Evolutionary conservation across 64 coral and sea anemone genomes (phyloP).

Genomic region (Hydrozoanthus tunicans): DNA sequence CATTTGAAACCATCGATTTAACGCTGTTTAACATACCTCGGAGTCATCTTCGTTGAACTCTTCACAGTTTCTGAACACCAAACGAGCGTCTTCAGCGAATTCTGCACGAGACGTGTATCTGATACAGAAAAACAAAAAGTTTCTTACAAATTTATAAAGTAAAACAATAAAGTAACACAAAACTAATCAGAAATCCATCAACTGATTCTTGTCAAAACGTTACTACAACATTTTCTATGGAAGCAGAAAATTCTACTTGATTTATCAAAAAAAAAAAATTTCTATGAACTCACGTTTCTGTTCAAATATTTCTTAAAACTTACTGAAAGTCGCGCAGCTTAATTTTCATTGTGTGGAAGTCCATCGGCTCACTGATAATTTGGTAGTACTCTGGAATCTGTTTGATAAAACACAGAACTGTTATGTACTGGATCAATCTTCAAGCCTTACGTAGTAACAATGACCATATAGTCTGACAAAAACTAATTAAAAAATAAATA

Average conservation of each 20-base stretch:
- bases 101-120: slow-evolving; percentile 86
- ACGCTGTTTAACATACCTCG: slow-evolving; percentile 61
- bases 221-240: too few species aligned
- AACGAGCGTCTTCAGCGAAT: slow-evolving; percentile 88
- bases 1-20: not conserved
- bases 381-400: slow-evolving; percentile 99
- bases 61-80: slow-evolving; percentile 95
- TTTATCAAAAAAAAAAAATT: not conserved
- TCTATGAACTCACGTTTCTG: not conserved
- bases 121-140: not conserved
- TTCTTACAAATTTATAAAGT: not conserved
- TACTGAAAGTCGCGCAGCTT: slow-evolving; percentile 98
- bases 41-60: slow-evolving; percentile 99
- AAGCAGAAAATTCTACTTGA: too few species aligned
- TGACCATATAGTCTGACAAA: too few species aligned
- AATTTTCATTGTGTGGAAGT: slow-evolving; percentile 99
- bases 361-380: slow-evolving; percentile 94
- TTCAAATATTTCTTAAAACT: slow-evolving; percentile 35
- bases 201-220: too few species aligned
- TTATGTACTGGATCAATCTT: too few species aligned
- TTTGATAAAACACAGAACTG: not conserved
- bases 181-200: not conserved
- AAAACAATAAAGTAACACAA: not conserved
- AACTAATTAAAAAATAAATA: too few species aligned
- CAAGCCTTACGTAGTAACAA: too few species aligned